Percentiles rank a stretch among this genome's conserved stretches.
Conservation (phyloP, 2,113 vertebrate species). For the Ciconia maguari region DNA sequence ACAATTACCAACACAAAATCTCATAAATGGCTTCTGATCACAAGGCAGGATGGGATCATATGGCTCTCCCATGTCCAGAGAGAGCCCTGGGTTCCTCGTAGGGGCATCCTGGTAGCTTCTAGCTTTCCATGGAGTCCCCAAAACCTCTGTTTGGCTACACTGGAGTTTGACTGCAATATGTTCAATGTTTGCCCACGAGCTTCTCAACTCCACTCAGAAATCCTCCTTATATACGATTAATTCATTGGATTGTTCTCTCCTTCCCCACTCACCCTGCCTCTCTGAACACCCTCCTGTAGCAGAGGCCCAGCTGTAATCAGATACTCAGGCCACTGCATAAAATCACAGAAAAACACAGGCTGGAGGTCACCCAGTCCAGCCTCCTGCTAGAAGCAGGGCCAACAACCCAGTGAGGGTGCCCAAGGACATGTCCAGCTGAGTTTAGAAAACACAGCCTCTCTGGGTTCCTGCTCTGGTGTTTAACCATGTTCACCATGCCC, state of each 20-base stretch:
- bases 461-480: background rate
- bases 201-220: background rate
- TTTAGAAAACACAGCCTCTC: background rate
- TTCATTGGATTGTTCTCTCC: rapidly evolving
- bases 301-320: background rate
- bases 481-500: background rate
- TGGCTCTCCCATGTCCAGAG: rapidly evolving
- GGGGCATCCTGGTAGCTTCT: background rate
- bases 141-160: background rate
- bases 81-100: background rate
- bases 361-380: background rate
- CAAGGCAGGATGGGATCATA: background rate
- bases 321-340: rapidly evolving
- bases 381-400: background rate
- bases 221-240: background rate
- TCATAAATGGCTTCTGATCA: background rate
- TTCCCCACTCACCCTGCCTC: no score
- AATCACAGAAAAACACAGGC: background rate
- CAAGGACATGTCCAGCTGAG: rapidly evolving
- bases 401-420: background rate
- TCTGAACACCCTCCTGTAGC: background rate
- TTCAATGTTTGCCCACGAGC: background rate
- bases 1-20: constrained; percentile 69
- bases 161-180: background rate
- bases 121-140: background rate